These are phyloP conservation scores for Trichacis sp. DNA, from an alignment of 2,888 invertebrate genomes.

Conservation along the genomic window DNA sequence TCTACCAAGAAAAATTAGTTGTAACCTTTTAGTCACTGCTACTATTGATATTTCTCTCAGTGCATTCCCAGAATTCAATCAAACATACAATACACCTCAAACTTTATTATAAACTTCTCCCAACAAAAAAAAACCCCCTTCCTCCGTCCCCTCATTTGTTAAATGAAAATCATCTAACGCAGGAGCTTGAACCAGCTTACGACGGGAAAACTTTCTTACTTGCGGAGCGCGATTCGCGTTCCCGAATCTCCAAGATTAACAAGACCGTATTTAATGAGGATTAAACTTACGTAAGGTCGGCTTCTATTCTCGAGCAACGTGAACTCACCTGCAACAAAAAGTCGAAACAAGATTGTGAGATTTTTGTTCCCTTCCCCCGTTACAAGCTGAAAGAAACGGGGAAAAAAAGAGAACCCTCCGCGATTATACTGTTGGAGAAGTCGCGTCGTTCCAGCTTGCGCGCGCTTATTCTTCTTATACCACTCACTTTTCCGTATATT, in stretches of 20 bases:
- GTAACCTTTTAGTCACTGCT: too few species aligned
- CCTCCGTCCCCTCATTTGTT: conserved; percentile 31
- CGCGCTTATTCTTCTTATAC: neutral
- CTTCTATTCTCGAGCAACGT: conserved; percentile 37
- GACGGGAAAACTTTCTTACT: conserved; percentile 41
- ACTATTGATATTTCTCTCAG: too few species aligned
- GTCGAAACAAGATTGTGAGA: conserved; percentile 36
- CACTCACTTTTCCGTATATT: neutral
- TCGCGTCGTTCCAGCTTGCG: conserved; percentile 17
- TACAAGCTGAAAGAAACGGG: conserved; percentile 17
- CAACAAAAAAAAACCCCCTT: too few species aligned
- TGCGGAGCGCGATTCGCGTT: conserved; percentile 40
- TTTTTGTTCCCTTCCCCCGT: conserved; percentile 19
- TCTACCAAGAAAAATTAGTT: too few species aligned
- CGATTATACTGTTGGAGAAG: conserved; percentile 27
- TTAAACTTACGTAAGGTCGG: conserved; percentile 44
- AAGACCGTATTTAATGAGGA: conserved; percentile 45
- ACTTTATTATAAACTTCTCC: too few species aligned
- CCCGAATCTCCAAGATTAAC: conserved; percentile 40
- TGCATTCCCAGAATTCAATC: too few species aligned
- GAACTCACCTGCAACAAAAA: conserved; percentile 42
- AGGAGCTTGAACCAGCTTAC: conserved; percentile 41
- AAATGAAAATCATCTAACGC: conserved; percentile 43
- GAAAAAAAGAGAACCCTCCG: neutral
- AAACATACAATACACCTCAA: too few species aligned